A percentile compares a stretch with the other conserved stretches of the same genome.
phyloP scores from a whole-genome alignment of 2,888 invertebrate species.

The Rhingia campestris region DNA sequence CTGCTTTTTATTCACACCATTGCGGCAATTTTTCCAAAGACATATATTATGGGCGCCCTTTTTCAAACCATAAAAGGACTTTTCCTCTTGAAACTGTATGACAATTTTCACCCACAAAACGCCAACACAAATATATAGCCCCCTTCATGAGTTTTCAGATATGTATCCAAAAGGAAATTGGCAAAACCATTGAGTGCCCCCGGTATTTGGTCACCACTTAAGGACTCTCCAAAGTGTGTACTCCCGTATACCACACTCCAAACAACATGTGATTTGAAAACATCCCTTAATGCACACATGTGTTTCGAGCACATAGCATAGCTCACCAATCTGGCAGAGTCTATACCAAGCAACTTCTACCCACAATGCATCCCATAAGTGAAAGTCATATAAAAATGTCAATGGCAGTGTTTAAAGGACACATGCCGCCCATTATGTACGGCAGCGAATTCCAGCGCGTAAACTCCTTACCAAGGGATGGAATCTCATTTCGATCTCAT shows the following conservation, averaged over 20 bases:
- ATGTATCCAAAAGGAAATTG: constrained; percentile 53
- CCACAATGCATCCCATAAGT: constrained; percentile 48
- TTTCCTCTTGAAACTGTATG: not conserved
- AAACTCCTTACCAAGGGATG: not conserved
- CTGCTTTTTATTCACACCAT: too few relatives aligned
- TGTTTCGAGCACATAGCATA: not conserved
- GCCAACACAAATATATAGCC: constrained; percentile 14
- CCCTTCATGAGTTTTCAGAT: constrained; percentile 5
- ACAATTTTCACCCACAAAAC: constrained; percentile 18
- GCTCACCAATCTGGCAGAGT: not conserved
- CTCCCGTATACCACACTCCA: constrained; percentile 16
- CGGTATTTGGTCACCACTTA: constrained; percentile 61
- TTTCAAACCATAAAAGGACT: too few relatives aligned
- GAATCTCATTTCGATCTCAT: not conserved
- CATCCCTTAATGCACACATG: constrained; percentile 18
- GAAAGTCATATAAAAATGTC: constrained; percentile 68
- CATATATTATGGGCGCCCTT: too few relatives aligned
- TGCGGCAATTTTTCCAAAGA: too few relatives aligned
- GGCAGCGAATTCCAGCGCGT: constrained; percentile 37
- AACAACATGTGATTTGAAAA: constrained; percentile 39
- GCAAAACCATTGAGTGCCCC: constrained; percentile 45
- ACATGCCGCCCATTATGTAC: constrained; percentile 72
- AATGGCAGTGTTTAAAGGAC: constrained; percentile 68
- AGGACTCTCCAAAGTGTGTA: constrained; percentile 50
- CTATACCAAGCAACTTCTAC: not conserved